Conservation (phyloP, 2,797 vertebrate genomes). For the Ficedula albicollis region DNA sequence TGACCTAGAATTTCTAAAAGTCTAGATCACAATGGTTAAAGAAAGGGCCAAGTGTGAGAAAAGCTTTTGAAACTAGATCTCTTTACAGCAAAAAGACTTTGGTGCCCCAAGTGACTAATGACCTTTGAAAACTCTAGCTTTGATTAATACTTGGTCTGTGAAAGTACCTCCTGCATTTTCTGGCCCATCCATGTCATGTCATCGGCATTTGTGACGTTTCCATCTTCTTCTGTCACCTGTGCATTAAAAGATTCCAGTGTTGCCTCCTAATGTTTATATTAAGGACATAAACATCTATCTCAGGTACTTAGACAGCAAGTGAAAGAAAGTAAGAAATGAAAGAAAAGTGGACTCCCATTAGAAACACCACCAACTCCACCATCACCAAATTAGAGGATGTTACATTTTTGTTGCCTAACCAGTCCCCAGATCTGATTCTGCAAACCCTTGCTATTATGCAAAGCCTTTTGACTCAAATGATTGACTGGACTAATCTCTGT, state of each 20-base stretch:
- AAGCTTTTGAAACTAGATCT: background rate
- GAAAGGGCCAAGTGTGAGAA: background rate
- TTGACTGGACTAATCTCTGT: background rate
- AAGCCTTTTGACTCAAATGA: background rate
- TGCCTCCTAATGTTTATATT: conserved; percentile 19
- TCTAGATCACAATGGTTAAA: background rate
- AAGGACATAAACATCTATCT: background rate
- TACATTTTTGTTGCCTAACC: background rate
- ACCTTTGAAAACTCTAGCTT: background rate
- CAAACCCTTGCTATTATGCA: background rate
- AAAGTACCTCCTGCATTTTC: conserved; percentile 65
- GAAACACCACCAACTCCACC: background rate
- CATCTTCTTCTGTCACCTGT: conserved; percentile 71
- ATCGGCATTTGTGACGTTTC: conserved; percentile 37
- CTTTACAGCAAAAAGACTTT: background rate
- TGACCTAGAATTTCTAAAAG: background rate
- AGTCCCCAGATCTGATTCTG: background rate
- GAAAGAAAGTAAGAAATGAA: background rate
- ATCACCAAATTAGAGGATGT: background rate
- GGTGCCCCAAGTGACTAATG: background rate
- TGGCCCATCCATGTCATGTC: conserved; percentile 81
- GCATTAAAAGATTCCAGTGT: background rate
- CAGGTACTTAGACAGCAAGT: background rate
- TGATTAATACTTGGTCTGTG: background rate
- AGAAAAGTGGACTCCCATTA: background rate